phyloP scores from a whole-genome alignment of 1,140 invertebrate species.

The Subanguina moxae region DNA sequence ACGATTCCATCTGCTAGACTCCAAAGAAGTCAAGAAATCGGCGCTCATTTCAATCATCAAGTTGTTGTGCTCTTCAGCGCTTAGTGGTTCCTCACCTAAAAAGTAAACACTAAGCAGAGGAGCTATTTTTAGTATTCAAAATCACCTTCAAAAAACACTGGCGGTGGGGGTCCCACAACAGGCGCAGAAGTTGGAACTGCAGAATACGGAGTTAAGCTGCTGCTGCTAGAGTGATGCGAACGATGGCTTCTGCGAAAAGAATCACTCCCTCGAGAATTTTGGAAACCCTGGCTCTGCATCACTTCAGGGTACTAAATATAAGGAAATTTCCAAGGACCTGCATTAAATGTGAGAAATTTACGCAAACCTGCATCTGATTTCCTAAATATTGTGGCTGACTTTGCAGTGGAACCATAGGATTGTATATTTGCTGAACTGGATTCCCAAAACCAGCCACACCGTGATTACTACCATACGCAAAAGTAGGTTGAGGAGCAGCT shows the following conservation, averaged over 20 bases:
- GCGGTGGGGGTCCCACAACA: not conserved
- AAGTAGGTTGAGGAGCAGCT: conserved; percentile 6
- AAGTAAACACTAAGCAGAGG: not conserved
- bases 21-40: conserved; percentile 31
- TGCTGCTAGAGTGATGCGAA: not conserved
- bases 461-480: conserved; percentile 25
- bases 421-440: conserved; percentile 5
- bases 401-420: conserved; percentile 14
- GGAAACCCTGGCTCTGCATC: not conserved
- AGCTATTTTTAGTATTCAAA: not conserved
- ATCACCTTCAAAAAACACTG: conserved; percentile 8
- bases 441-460: conserved; percentile 27
- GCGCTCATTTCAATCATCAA: conserved; percentile 19
- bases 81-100: conserved; percentile 33
- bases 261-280: conserved; percentile 14
- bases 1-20: conserved; percentile 27
- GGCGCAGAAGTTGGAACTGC: not conserved
- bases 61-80: conserved; percentile 39
- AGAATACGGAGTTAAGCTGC: not conserved
- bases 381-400: conserved; percentile 10
- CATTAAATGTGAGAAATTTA: not conserved
- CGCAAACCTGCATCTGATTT: not conserved
- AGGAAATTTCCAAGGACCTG: too few relatives aligned
- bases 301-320: not conserved
- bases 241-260: conserved; percentile 13